Evolutionary conservation across 2,797 vertebrate genomes (phyloP), one percentile per base, ranked within the genome.

Genomic region (Podarcis siculus): DNA sequence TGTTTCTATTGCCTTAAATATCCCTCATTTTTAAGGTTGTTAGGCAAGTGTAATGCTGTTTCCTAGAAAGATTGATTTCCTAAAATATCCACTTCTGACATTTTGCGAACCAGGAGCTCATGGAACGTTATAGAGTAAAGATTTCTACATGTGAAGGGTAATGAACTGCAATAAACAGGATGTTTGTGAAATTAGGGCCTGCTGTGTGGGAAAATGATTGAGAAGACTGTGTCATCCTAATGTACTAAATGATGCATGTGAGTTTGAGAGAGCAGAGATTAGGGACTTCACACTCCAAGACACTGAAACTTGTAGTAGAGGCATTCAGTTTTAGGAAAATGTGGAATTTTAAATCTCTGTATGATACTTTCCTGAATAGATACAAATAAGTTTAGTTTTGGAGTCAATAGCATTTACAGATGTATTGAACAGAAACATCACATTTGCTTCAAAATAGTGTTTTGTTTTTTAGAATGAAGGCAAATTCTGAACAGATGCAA

Each of bases 211-310:
- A 10, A 80, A 69, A 71, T 32, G 17, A 17, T 37, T 25, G 4
- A 55, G 45, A 82, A 90, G 79, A 75, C 30, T 32, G 3, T 8
- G 35, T 87, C 4, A 58, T 75, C 80, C 83, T 84, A 86, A 80
- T 77, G 0, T 49, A 84, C 37, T 82, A 88, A 85, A 42, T 77
- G 42, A 32, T 4, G 25, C 0, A 12, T 8, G 10, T 17, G 39
- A 76, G 83, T 86, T 89, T 90, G 75, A 86, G 39, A 84, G 58
- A 67, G 12, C 88, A 32, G 55, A 66, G 37, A 83, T 79, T 39
- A 67, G 49, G 58, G 55, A 1, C 23, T n/a, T 9, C 87, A 83
- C 5, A 35, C 37, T 89, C 9, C 3, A 8, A 21, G 49, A 10
- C 58, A n/a, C 42, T 89, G 67, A 76, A 72, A 19, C 78, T 12